Evolutionary conservation across 2,797 vertebrate genomes (phyloP), one percentile per base, ranked within the genome.

Genomic region (Bradypus variegatus): DNA sequence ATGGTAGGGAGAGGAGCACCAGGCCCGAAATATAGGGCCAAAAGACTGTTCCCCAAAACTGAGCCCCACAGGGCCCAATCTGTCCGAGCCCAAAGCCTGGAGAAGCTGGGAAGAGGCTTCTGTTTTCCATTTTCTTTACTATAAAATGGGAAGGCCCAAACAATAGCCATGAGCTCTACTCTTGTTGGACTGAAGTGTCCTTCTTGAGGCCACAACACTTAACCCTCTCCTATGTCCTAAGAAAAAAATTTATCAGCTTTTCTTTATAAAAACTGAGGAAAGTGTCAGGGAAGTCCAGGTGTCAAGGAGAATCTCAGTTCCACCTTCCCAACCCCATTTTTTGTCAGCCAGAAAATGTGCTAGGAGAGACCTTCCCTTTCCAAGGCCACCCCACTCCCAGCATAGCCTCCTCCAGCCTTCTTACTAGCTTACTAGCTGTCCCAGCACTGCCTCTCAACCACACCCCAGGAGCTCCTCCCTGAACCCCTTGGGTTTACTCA

Each of bases 401-500:
- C 13, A 15, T 4, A 45, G 55, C 73, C 45, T 84, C 87, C 41
- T 18, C 16, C 21, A 38, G 33, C 36, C 45, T 48, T 58, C 23
- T n/a, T 62, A 38, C 50, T n/a, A 8, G 27, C 67, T 50, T 50
- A 50, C 50, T 12, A 50, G 3, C 27, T 38, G 10, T 14, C 50
- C 53, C 23, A 21, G 78, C 13, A 2, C n/a, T 8, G 38, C 53
- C 65, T 89, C 2, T 13, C 62, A 72, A 33, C 19, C 65, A 45
- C 58, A 33, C 8, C 31, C 65, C 5, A 2, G 1, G 25, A 33
- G 9, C 55, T 77, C 27, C 41, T 72, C 82, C 50, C 4, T 19
- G 60, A 65, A 21, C 41, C 36, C 48, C 83, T 55, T 38, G 16
- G 87, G 80, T 65, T 25, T 83, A 64, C 97, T 98, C 95, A 99